Conservation (phyloP, 2,113 vertebrate genomes). For the Gallinago undulata region DNA sequence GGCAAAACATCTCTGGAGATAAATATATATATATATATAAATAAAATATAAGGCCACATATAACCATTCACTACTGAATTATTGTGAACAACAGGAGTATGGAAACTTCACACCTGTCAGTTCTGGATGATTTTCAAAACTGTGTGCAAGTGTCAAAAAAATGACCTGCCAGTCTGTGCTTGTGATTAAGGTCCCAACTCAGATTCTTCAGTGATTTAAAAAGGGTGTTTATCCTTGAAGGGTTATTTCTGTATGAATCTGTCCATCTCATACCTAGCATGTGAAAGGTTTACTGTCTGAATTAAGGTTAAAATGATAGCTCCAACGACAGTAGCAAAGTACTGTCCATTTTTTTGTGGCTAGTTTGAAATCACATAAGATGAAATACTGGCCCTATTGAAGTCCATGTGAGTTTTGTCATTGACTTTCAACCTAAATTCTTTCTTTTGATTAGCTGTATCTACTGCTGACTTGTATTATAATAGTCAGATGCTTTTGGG, state of each 20-base stretch:
- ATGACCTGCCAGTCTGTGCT: slow-evolving; percentile 70
- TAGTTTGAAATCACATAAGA: background rate
- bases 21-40: too few species aligned
- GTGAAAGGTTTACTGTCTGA: slow-evolving; percentile 45
- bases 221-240: slow-evolving; percentile 67
- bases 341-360: background rate
- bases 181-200: slow-evolving; percentile 65
- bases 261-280: slow-evolving; percentile 47
- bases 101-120: slow-evolving; percentile 74
- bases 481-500: background rate
- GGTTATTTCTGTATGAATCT: slow-evolving; percentile 68
- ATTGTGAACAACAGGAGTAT: slow-evolving; percentile 61
- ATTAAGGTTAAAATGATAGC: slow-evolving; percentile 25
- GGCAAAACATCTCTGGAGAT: background rate
- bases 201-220: slow-evolving; percentile 67
- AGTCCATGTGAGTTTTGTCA: background rate
- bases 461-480: background rate
- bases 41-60: background rate
- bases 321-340: background rate
- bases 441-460: background rate
- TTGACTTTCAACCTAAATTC: background rate
- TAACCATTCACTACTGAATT: slow-evolving; percentile 57
- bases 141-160: slow-evolving; percentile 68
- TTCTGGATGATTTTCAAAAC: slow-evolving; percentile 73
- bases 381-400: background rate